A percentile compares a stretch with the other conserved stretches of the same genome.
These are phyloP conservation scores for Syngnathus scovelli DNA, from an alignment of 2,113 vertebrate species.

Conservation along the genomic window DNA sequence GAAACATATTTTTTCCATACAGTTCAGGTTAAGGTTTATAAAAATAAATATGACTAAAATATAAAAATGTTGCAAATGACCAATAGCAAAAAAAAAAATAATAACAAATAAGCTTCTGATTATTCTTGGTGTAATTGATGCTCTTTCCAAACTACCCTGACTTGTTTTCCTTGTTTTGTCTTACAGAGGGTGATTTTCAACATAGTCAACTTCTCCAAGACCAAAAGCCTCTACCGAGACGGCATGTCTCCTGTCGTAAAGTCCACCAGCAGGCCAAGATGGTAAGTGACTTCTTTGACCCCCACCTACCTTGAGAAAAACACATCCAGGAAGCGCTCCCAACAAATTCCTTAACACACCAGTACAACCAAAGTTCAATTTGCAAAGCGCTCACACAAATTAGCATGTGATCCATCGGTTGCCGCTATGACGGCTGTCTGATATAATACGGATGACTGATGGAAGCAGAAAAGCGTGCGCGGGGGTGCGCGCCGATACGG, in stretches of 20 bases:
- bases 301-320: background rate
- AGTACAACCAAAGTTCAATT: too few relatives aligned
- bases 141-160: background rate
- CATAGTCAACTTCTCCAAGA: conserved; percentile 98
- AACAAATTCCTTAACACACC: conserved; percentile 1
- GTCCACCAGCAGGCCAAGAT: conserved; percentile 92
- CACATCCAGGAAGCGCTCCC: conserved; percentile 9
- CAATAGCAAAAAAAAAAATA: background rate
- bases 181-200: conserved; percentile 97
- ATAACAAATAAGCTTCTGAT: background rate
- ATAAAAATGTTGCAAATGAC: background rate
- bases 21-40: background rate
- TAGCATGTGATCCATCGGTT: conserved; percentile 71
- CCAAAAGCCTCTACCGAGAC: conserved; percentile 96
- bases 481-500: conserved; percentile 47
- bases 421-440: conserved; percentile 71
- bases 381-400: conserved; percentile 40
- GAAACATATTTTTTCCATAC: background rate
- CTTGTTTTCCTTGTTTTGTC: conserved; percentile 26
- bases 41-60: background rate
- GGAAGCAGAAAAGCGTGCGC: conserved; percentile 46
- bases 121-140: background rate
- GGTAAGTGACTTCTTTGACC: conserved; percentile 68
- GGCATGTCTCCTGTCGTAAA: conserved; percentile 97
- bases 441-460: conserved; percentile 76